Base-by-base conservation (phyloP, 2,113 vertebrate genomes). In the human region DNA sequence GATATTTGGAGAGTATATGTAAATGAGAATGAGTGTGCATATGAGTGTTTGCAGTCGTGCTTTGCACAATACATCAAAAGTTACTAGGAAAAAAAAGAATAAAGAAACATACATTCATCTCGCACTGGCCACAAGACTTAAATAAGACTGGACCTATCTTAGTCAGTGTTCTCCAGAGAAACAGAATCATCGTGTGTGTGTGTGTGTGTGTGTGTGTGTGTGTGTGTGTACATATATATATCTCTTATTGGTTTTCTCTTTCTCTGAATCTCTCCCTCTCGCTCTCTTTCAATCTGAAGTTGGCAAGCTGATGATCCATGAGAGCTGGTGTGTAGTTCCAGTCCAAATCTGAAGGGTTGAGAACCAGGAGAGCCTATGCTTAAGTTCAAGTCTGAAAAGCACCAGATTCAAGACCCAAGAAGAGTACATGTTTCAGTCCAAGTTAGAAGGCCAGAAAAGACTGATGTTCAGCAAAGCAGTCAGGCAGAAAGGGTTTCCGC, bases 1-100 rank as follows among this genome's bases (percentile, higher is more conserved):
- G 23, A 2, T 45, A 48, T 68, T 93, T 66, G 35, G 8, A 80
- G 6, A 52, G 17, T 50, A 16, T 35, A 52, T 35, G 8, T 45
- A 50, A 40, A 0, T 55, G 3, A 48, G 18, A 66, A 5, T 20
- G 3, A 23, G 14, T n/a, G 22, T 72, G 22, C 57, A 30, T 79
- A 2, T 64, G 18, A 3, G 5, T 30, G 32, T 32, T 14, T 50
- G 0, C 5, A 38, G 1, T 3, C 30, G 9, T 45, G 13, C 5
- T 91, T 87, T 70, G 43, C 4, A 4, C 25, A 57, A 13, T 61
- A 70, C 32, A 68, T 76, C 48, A 75, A 8, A 68, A 9, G 6
- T 78, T 23, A 76, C 2, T 3, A 57, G 35, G 70, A n/a, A 16
- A 14, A 35, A 38, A 43, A 11, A 80, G 7, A 35, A 57, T 12